Base-by-base conservation (phyloP, 2,797 vertebrate genomes). In the Oreochromis grahami region DNA sequence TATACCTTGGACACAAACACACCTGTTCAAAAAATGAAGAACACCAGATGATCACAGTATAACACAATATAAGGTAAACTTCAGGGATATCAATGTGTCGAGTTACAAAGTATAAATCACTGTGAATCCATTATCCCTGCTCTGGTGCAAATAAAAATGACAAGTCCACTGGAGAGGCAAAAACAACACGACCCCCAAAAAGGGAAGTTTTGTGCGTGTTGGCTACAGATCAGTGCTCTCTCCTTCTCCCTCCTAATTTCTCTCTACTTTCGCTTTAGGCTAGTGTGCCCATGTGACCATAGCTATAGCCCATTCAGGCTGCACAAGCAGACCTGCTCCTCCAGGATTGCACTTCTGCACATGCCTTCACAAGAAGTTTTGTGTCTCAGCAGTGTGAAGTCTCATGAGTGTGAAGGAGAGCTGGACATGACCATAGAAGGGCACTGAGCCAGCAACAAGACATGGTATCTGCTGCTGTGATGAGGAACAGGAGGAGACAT, bases 41-140 rank as follows among this genome's bases (percentile, higher is more conserved):
- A 41, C 36, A 43, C 38, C 13, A 24, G 38, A 17, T 72, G 21
- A 48, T 50, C 43, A 50, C 0, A 48, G 68, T 19, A 72, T 72
- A 48, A 72, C 41, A 11, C 9, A 29, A 72, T 12, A 3, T 29
- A 10, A 7, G 24, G 24, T 48, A 29, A 72, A 29, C 24, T 0
- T 72, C 63, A 72, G 41, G 0, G 5, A 2, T 48, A 48, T 45
- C 14, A 1, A 0, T 45, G 14, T 45, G 24, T 45, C 41, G 0
- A 3, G 63, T 45, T 17, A 11, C 14, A 26, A 70, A 29, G 65
- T 45, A 48, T 72, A 19, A 72, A 48, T 45, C 41, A 29, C 15
- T 48, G 4, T 29, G 41, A 48, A 15, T 45, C 68, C 24, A 19
- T 72, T 48, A 29, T 45, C 41, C 41, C 24, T 19, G 6, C 41